Base-by-base conservation (phyloP, 2,888 invertebrate genomes). In the Eristalis intricaria region DNA sequence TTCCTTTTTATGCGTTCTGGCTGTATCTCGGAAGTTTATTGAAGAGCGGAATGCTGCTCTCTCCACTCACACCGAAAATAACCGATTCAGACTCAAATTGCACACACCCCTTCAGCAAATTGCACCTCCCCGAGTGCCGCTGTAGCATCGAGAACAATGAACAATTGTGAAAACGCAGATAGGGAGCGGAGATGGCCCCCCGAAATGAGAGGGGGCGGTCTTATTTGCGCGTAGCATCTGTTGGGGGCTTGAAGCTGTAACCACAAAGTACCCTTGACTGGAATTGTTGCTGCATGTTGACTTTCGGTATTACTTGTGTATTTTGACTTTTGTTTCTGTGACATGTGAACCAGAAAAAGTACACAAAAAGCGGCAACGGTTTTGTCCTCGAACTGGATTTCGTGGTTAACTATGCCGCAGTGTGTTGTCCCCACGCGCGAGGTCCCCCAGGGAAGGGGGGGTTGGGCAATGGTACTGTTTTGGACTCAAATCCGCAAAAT, bases 251-350 rank as follows among this genome's bases (percentile, higher is more conserved):
- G 35, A 38, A 38, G 70, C 23, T 60, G 56, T 35, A 70, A 70
- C 70, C 70, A 4, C 58, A 70, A 23, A 15, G 32, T 60, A 38
- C 23, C 50, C 50, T 56, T 35, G 13, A 58, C 70, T 35, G 70
- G 70, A 70, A 70, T 38, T 60, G n/a, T 32, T 56, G 70, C 50
- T 56, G 70, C 50, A 19, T 70, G 70, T 70, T 70, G 70, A 70
- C 22, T 70, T 58, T 70, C 60, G 19, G 22, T 35, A 70, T 58
- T 26, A 60, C 60, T 29, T 60, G 26, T 60, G 60, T 50, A 50
- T 50, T 50, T 50, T 50, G n/a, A 50, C 50, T 19, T 50, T 50
- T 50, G 50, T 50, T 19, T 19, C 50, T 50, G 32, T 32, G 50
- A 50, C 50, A 50, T 50, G 50, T 50, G 50, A 50, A 50, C 50